phyloP scores from a whole-genome alignment of 1,140 invertebrate species.

The Drosophila prosaltans region DNA sequence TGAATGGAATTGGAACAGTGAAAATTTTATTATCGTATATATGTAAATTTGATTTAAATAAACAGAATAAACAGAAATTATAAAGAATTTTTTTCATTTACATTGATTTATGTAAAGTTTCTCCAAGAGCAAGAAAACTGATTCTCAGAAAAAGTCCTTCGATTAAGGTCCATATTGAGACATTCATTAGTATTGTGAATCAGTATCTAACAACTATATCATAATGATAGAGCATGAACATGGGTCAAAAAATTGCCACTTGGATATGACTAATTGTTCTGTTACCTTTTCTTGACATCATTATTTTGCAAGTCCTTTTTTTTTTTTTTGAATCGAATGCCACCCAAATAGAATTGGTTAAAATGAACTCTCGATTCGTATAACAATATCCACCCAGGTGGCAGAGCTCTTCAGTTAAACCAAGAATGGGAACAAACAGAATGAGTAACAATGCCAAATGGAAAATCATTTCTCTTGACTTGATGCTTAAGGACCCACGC shows the following conservation, averaged over 20 bases:
- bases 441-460: constrained; percentile 49
- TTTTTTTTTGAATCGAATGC: neutral
- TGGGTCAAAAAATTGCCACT: neutral
- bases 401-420: constrained; percentile 7
- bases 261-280: neutral
- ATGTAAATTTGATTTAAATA: no score
- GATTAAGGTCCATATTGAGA: no score
- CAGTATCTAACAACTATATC: neutral
- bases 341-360: constrained; percentile 12
- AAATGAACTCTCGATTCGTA: neutral
- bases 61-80: no score
- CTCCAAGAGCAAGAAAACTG: no score
- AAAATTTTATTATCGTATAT: no score
- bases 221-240: neutral
- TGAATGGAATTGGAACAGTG: constrained; percentile 3
- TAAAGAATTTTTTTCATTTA: no score
- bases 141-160: no score
- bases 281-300: neutral
- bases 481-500: constrained; percentile 53
- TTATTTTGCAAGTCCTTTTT: constrained; percentile 7
- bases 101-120: no score
- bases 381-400: constrained; percentile 22
- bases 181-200: no score
- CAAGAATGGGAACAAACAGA: neutral
- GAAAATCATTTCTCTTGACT: constrained; percentile 33